Base-by-base conservation (phyloP, 2,888 invertebrate species). In the Hedychridium roseum region DNA sequence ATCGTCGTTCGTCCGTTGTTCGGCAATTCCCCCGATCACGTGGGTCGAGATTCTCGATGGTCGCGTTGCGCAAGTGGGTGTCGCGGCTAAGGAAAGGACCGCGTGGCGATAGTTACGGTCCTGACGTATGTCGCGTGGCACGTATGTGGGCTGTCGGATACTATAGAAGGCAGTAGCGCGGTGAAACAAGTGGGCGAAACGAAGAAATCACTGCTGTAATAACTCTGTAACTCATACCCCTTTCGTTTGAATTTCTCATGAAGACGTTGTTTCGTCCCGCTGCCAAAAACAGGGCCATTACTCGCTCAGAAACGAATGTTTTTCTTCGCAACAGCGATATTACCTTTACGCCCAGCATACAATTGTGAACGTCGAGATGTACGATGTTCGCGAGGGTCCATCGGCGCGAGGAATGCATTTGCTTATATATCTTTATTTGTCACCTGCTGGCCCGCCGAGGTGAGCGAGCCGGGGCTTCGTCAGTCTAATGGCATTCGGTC, bases 101-200 rank as follows among this genome's bases (percentile, higher is more conserved):
- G 5, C 36, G 39, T 15, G 4, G 16, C 32, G 11, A 5, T 6
- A 9, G 9, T 30, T 30, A 26, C 43, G 48, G 38, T 42, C 43
- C 43, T 47, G 49, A 49, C 46, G 35, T 54, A 60, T 54, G 57
- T 64, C 68, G 59, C 64, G 66, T 70, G 70, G 70, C 64, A 67
- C 54, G 53, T 57, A 68, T 62, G 72, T 71, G 65, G 71, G 71
- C 47, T 61, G 64, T 54, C 50, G 60, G 51, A 48, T 41, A 47
- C 70, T 71, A 68, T 70, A 71, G 63, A 73, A 66, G 73, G 70
- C 52, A 69, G 70, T 63, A 59, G 51, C 53, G 50, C 55, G 58
- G 51, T 34, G 54, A 36, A 55, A 44, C 46, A 58, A 50, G 71
- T 71, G 66, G 71, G 73, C 66, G 71, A 66, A 47, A 54, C 41